These are phyloP conservation scores for Eilema griseolum DNA, from an alignment of 2,888 invertebrate species.

Conservation along the genomic window DNA sequence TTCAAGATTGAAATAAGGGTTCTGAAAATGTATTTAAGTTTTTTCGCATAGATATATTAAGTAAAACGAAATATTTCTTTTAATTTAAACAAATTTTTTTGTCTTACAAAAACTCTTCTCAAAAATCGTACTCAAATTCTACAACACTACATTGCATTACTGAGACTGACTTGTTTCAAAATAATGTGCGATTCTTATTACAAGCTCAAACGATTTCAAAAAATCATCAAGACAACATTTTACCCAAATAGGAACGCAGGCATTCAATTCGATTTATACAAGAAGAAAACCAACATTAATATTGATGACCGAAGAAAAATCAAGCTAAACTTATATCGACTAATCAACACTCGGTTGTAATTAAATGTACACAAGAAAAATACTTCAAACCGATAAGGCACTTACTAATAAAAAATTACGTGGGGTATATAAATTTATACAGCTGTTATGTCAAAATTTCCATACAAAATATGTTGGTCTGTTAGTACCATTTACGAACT, in stretches of 20 bases:
- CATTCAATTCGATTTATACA: background rate
- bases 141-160: background rate
- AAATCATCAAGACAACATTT: conserved; percentile 1
- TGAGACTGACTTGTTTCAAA: background rate
- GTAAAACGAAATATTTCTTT: too few species aligned
- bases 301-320: conserved; percentile 68
- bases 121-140: background rate
- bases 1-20: too few species aligned
- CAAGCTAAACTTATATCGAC: conserved; percentile 50
- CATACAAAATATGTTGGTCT: too few species aligned
- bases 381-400: too few species aligned
- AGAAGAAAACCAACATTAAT: background rate
- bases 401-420: too few species aligned
- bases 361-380: background rate
- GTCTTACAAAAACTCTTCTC: too few species aligned
- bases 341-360: conserved; percentile 73
- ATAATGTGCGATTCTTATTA: background rate
- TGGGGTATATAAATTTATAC: too few species aligned
- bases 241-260: background rate
- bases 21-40: too few species aligned
- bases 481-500: too few species aligned
- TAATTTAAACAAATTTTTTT: too few species aligned
- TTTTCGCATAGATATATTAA: too few species aligned
- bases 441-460: too few species aligned
- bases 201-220: background rate